Base-by-base conservation (phyloP, 2,888 invertebrate genomes). In the Zygaena filipendulae region DNA sequence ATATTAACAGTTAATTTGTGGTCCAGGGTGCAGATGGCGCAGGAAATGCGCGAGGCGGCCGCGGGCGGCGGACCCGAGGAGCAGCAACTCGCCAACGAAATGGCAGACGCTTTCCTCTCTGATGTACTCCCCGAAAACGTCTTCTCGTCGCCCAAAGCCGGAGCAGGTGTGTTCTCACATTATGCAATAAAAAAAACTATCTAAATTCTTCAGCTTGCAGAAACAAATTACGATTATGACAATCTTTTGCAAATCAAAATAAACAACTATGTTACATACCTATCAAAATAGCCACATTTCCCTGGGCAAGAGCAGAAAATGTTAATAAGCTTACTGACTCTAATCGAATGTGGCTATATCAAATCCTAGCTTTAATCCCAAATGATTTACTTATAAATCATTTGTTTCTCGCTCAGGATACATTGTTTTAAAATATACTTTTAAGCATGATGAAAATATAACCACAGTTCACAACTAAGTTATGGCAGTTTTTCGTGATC, bases 1-100 rank as follows among this genome's bases (percentile, higher is more conserved):
- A n/a, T n/a, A n/a, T n/a, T n/a, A n/a, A n/a, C n/a, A n/a, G 11
- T n/a, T 13, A 18, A 13, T 20, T 32, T 28, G 13, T 21, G 26
- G 25, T 41, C 11, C 35, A 86, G 95, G 47, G 84, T 94, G 30
- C 97, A 98, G 81, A 97, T 99, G 94, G 97, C 97, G 0, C 95
- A 97, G 59, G 96, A 98, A 75, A 96, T 98, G 94, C 87, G 95
- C 35, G 96, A 97, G 66, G 95, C 97, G 0, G 97, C 97, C 2
- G 71, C 80, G 0, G 77, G 79, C 0, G 75, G 77, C 1, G 96
- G 93, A 0, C 92, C 94, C 23, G 97, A 97, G 42, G 98, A 99
- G 57, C 91, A 93, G 39, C 95, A 97, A 47, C 79, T 98, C 28
- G 98, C 98, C 0, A 90, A 91, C 43, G 97, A 99, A 82, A 95